Conservation (phyloP, 2,797 vertebrate species). For the Hafferia zeledoni region DNA sequence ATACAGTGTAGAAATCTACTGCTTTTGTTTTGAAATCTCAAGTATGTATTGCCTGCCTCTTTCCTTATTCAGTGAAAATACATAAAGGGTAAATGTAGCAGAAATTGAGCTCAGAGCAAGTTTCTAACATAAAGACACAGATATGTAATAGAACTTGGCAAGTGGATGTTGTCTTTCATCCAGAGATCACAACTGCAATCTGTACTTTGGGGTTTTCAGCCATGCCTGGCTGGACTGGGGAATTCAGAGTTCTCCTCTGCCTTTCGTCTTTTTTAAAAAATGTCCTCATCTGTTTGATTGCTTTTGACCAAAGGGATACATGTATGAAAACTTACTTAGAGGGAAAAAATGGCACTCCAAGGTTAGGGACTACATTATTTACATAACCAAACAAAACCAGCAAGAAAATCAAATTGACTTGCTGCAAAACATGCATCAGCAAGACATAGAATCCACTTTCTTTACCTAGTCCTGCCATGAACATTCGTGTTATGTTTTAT, state of each 20-base stretch:
- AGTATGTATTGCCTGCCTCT: not conserved
- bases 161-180: slow-evolving; percentile 33
- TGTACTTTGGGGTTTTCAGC: not conserved
- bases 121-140: slow-evolving; percentile 9
- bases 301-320: not conserved
- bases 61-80: not conserved
- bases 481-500: not conserved
- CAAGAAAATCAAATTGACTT: not conserved
- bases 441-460: not conserved
- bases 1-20: not conserved
- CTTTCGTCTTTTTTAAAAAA: not conserved
- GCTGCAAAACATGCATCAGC: not conserved
- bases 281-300: not conserved
- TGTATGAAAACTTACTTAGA: not conserved
- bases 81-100: slow-evolving; percentile 25
- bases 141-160: slow-evolving; percentile 25
- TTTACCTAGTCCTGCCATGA: not conserved
- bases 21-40: not conserved
- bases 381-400: not conserved
- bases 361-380: not conserved
- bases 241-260: not conserved
- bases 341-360: fast-evolving
- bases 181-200: slow-evolving; percentile 12
- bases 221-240: not conserved
- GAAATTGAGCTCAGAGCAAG: slow-evolving; percentile 32